Percentiles rank a stretch among this genome's conserved stretches.
Evolutionary conservation across 1,140 invertebrate species (phyloP).

Genomic region (Luehdorfia chinensis): DNA sequence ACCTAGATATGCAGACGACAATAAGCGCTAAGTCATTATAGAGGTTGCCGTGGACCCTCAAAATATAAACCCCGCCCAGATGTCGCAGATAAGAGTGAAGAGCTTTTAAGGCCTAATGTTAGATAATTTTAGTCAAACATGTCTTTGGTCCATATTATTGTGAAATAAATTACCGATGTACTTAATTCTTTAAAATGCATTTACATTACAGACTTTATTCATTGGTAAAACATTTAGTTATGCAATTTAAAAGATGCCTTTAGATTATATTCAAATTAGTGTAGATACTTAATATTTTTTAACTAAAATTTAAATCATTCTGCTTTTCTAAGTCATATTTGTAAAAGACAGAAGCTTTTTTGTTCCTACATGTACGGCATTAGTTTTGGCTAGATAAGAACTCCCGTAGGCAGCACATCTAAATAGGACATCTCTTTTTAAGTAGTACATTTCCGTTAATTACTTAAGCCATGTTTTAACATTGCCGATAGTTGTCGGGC

Average conservation of each 20-base stretch:
- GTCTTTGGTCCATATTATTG: too few species aligned
- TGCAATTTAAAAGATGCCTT: too few species aligned
- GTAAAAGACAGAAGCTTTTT: too few species aligned
- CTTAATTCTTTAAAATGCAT: too few species aligned
- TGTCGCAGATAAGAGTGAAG: slow-evolving; percentile 64
- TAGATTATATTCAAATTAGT: too few species aligned
- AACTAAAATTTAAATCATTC: too few species aligned
- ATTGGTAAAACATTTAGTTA: too few species aligned
- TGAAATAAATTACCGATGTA: too few species aligned
- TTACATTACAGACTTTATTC: too few species aligned
- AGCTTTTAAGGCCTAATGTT: slow-evolving; percentile 69
- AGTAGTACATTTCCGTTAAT: slow-evolving; percentile 15
- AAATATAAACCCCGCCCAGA: slow-evolving; percentile 72
- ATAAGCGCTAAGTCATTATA: slow-evolving; percentile 65
- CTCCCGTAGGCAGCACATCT: slow-evolving; percentile 6
- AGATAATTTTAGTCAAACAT: slow-evolving; percentile 57
- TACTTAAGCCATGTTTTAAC: not conserved
- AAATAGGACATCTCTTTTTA: slow-evolving; percentile 14
- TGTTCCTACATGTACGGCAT: slow-evolving; percentile 2
- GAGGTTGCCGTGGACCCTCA: slow-evolving; percentile 65
- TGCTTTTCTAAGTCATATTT: too few species aligned
- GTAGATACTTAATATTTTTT: too few species aligned
- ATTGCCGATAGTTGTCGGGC: too few species aligned
- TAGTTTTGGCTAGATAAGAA: slow-evolving; percentile 9
- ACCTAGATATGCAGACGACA: slow-evolving; percentile 60